phyloP scores from a whole-genome alignment of 2,797 vertebrate genomes.

The Girardinus metallicus region DNA sequence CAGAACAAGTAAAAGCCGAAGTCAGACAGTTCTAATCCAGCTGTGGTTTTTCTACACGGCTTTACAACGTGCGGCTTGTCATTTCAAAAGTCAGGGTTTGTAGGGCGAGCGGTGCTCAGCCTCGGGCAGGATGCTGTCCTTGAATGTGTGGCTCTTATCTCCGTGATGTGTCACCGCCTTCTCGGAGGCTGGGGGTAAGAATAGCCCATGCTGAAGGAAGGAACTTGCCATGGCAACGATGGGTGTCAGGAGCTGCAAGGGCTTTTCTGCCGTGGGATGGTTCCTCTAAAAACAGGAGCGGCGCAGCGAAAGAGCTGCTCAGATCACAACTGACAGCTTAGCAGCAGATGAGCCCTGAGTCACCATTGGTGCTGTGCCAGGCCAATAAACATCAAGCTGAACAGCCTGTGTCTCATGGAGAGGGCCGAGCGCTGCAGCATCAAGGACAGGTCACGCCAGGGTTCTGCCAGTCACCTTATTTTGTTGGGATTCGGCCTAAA shows the following conservation, averaged over 20 bases:
- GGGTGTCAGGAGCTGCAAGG: conserved; percentile 38
- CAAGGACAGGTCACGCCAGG: conserved; percentile 58
- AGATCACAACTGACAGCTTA: conserved; percentile 55
- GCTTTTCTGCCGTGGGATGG: conserved; percentile 37
- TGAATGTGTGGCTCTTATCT: conserved; percentile 48
- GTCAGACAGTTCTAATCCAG: conserved; percentile 19
- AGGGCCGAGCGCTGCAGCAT: conserved; percentile 49
- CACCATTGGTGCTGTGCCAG: conserved; percentile 34
- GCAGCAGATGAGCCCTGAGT: conserved; percentile 52
- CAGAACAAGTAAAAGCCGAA: conserved; percentile 11
- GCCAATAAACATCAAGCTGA: conserved; percentile 35
- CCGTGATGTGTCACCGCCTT: conserved; percentile 31
- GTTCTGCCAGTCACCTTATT: conserved; percentile 12
- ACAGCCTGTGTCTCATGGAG: conserved; percentile 31
- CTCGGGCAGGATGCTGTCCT: conserved; percentile 41
- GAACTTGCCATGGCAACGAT: conserved; percentile 61
- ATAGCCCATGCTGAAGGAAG: conserved; percentile 52
- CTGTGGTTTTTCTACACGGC: conserved; percentile 10
- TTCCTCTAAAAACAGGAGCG: conserved; percentile 33
- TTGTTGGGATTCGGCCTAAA: neutral
- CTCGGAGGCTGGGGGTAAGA: conserved; percentile 54
- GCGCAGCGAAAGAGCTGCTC: conserved; percentile 35
- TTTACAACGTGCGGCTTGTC: conserved; percentile 26
- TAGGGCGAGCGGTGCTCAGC: conserved; percentile 31
- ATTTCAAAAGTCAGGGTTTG: conserved; percentile 38